Conservation (phyloP, 2,797 vertebrate genomes). For the Cryptoblepharus egeriae region DNA sequence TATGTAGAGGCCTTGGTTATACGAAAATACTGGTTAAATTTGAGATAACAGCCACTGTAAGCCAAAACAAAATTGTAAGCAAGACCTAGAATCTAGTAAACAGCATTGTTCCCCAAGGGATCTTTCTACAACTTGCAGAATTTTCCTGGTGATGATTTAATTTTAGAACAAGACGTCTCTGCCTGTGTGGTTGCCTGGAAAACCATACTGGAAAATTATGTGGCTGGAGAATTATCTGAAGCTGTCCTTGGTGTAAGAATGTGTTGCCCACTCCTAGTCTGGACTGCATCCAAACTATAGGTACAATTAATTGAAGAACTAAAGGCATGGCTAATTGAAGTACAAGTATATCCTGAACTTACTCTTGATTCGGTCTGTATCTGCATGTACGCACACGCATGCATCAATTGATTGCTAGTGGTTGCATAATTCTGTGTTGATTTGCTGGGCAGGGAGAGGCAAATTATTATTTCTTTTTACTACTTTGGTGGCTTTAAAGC, state of each 20-base stretch:
- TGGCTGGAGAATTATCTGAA: neutral
- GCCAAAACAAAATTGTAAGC: constrained; percentile 1
- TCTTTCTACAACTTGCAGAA: neutral
- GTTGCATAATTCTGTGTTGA: neutral
- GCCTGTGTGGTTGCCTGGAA: neutral
- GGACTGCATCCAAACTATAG: neutral
- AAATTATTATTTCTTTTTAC: neutral
- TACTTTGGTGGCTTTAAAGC: neutral
- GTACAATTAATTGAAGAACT: neutral
- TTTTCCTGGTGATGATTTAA: neutral
- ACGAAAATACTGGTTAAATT: neutral
- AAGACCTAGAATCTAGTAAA: neutral
- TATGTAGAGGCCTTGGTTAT: neutral
- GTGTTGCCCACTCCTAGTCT: neutral
- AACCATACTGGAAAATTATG: neutral
- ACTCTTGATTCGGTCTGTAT: neutral
- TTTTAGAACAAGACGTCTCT: neutral
- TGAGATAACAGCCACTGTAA: neutral
- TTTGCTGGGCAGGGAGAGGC: neutral
- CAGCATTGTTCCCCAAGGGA: neutral
- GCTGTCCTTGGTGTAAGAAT: neutral
- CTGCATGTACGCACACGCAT: neutral
- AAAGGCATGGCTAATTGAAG: neutral
- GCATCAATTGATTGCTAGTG: neutral
- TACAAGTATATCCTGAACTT: neutral